Evolutionary conservation across 2,797 vertebrate species (phyloP), one percentile per base, ranked within the genome.

Genomic region (Sciurus carolinensis): DNA sequence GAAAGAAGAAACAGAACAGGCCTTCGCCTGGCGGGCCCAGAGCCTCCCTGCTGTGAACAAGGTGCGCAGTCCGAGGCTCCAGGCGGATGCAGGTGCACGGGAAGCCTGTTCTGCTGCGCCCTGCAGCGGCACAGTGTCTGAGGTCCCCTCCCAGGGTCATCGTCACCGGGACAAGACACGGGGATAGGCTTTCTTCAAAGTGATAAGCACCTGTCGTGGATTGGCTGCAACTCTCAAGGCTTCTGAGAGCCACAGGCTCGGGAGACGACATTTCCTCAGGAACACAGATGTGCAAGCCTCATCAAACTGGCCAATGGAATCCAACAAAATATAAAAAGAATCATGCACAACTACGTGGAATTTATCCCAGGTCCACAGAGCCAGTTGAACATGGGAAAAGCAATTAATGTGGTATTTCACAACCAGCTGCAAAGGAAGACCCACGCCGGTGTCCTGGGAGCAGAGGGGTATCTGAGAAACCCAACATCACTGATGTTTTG

Each of bases 181-280:
- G 3, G 76, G 18, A 18, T 76, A 5, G 15, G 20, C 18, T 5
- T 24, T 9, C 50, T 33, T 59, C 14, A 2, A 15, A 13, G 44
- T 5, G 2, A 1, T 4, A 2, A 11, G 59, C 13, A n/a, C 13
- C 0, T 22, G 22, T 52, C 9, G 4, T 26, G 13, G 42, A 39
- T 39, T 2, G 3, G 30, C 54, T 42, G 0, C 6, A 5, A 15
- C 0, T 9, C 30, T 11, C 1, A 1, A 5, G 47, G 36, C 36
- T 54, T 81, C 67, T 28, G 36, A n/a, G 3, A 22, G 42, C 24
- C 86, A 67, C 44, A 33, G 71, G 18, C 15, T 24, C 2, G 0
- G n/a, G 44, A 33, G 5, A 39, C n/a, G 9, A 11, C 42, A 57
- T 1, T 54, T 64, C 69, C 26, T 59, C 52, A 57, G 30, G 13